phyloP scores from a whole-genome alignment of 1,140 invertebrate genomes.

The Pseudobourletiella spinata region DNA sequence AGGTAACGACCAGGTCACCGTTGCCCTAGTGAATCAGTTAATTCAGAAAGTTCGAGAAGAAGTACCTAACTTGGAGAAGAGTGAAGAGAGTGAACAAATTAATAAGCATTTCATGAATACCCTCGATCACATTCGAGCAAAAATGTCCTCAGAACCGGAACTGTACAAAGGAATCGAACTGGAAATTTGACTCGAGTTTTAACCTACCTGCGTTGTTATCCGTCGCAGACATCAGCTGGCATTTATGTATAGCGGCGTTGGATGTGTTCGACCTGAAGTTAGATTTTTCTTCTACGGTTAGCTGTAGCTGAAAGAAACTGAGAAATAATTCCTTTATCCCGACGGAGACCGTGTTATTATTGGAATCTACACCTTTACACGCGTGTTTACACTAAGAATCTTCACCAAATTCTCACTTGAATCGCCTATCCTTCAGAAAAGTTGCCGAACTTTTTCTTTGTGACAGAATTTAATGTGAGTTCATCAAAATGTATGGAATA shows the following conservation, averaged over 20 bases:
- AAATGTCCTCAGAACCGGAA: constrained; percentile 52
- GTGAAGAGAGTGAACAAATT: constrained; percentile 92
- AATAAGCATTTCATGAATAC: constrained; percentile 88
- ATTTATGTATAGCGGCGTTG: background rate
- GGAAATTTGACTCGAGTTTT: background rate
- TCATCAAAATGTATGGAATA: no score
- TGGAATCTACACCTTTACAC: no score
- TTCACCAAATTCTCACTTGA: no score
- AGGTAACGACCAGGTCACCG: constrained; percentile 70
- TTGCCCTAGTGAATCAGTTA: constrained; percentile 71
- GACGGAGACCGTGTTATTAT: no score
- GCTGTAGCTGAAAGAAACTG: no score
- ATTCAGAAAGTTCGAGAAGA: constrained; percentile 88
- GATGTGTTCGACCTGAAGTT: background rate
- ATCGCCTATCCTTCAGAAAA: no score
- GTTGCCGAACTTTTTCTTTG: no score
- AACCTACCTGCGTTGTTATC: background rate
- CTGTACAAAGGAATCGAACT: constrained; percentile 24
- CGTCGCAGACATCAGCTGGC: background rate
- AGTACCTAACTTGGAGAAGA: constrained; percentile 80
- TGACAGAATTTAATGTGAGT: no score
- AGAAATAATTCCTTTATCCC: no score
- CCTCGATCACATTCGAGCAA: constrained; percentile 59
- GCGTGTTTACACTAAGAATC: no score
- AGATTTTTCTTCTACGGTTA: no score